Evolutionary conservation across 1,140 invertebrate species (phyloP), one percentile per base, ranked within the genome.

Genomic region (Xylocopa sonorina): DNA sequence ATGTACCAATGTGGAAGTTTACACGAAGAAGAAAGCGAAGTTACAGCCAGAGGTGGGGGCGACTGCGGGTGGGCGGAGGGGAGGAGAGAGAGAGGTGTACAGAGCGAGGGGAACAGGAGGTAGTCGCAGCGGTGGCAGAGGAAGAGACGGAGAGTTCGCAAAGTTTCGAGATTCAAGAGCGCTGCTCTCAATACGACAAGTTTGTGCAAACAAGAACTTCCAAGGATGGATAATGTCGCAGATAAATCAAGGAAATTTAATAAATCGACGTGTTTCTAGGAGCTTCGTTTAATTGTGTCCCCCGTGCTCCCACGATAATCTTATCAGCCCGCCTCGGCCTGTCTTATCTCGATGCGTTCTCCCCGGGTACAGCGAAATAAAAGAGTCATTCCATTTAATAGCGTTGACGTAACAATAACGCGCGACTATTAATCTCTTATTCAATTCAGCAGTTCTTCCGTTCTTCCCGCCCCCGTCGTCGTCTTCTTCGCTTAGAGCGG

Each of bases 191-290:
- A 90, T 91, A 86, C 88, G 81, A 83, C 80, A 86, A 88, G 89
- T 89, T 91, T 88, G 85, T 83, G 87, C 90, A 90, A 91, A 91
- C 85, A 89, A 73, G 88, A 91, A 89, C 85, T 89, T 88, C 81
- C 69, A 89, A 86, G 90, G 88, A 88, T 87, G 85, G 89, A 91
- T 90, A 92, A 90, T 88, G 88, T 89, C 88, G 82, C 72, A 78
- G 89, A 90, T 91, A 90, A 92, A 91, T 90, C 87, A 90, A 88
- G 86, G 81, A 89, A 91, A 90, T 89, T 91, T 89, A 84, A 90
- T 88, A 88, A 90, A 89, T 90, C 89, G 88, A 91, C 89, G 89
- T n/a, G n/a, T 55, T 57, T 78, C 76, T 18, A 50, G 55, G 12
- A 63, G 34, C 34, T 55, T 63, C 58, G 38, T 46, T 60, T 57